Evolutionary conservation across 2,797 vertebrate species (phyloP).

Genomic region (Sorex maritimensis): DNA sequence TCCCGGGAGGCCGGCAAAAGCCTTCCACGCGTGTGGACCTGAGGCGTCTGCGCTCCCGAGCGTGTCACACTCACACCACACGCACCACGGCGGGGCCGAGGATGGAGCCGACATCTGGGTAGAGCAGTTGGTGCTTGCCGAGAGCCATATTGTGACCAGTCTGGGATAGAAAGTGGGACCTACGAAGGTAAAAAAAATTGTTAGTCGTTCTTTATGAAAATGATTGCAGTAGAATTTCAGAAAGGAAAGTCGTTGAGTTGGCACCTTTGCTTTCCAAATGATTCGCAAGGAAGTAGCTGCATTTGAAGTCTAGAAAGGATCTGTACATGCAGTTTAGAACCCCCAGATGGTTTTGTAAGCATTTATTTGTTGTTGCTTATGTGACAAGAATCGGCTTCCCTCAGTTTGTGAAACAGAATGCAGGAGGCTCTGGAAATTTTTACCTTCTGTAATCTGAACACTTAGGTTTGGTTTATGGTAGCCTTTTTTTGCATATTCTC

Average conservation of each 20-base stretch:
- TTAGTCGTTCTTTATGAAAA: conserved; percentile 48
- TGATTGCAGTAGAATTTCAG: conserved; percentile 24
- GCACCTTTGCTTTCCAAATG: conserved; percentile 26
- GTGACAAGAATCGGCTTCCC: conserved; percentile 5
- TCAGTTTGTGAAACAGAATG: conserved; percentile 3
- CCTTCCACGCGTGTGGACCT: background rate
- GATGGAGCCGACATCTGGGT: conserved; percentile 12
- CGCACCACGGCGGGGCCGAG: background rate
- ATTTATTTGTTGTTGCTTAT: conserved; percentile 47
- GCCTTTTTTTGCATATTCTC: conserved; percentile 60
- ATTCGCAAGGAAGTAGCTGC: conserved; percentile 29
- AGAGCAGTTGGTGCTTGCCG: background rate
- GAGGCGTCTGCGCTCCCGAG: background rate
- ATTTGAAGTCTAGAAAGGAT: conserved; percentile 26
- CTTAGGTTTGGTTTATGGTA: conserved; percentile 62
- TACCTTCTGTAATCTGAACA: conserved; percentile 45
- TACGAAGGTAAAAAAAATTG: background rate
- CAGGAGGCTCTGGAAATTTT: conserved; percentile 34
- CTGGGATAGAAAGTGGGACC: background rate
- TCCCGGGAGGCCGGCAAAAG: background rate
- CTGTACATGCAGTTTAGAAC: conserved; percentile 31
- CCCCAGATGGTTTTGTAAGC: conserved; percentile 35
- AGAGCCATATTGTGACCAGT: background rate
- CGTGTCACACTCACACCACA: background rate
- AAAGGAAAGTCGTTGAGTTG: conserved; percentile 39